A percentile compares a stretch with the other conserved stretches of the same genome.
These are phyloP conservation scores for Drosophila neonasuta DNA, from an alignment of 2,888 invertebrate genomes.

Conservation along the genomic window DNA sequence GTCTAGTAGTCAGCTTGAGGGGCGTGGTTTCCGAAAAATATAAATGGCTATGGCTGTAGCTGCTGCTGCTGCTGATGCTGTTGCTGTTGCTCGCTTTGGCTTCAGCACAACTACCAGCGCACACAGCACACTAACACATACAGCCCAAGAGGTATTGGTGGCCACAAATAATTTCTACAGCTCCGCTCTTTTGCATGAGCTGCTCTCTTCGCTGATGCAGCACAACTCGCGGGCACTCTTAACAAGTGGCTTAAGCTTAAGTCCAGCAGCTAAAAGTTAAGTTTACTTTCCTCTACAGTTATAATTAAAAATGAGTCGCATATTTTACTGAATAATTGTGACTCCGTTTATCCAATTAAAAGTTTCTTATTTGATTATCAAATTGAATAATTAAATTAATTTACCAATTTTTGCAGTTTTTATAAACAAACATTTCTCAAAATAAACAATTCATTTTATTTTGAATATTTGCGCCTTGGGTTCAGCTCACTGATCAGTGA, in stretches of 20 bases:
- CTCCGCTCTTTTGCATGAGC: conserved; percentile 34
- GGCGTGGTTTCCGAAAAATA: conserved; percentile 81
- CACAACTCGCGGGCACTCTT: conserved; percentile 30
- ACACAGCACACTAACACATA: conserved; percentile 25
- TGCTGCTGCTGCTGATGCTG: conserved; percentile 40
- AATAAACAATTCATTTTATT: not conserved
- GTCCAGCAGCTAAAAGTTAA: not conserved
- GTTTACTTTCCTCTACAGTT: not conserved
- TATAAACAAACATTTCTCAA: not conserved
- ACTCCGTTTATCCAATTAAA: not conserved
- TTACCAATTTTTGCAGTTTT: not conserved
- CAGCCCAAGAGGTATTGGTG: conserved; percentile 67
- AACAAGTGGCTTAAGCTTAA: not conserved
- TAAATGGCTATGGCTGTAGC: conserved; percentile 76
- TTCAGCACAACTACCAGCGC: conserved; percentile 47
- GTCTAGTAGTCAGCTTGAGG: conserved; percentile 73
- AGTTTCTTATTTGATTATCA: not conserved
- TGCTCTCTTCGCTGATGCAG: conserved; percentile 19
- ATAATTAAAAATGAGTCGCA: not conserved
- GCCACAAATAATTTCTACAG: conserved; percentile 33
- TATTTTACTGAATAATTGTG: not conserved
- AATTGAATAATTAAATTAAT: not conserved
- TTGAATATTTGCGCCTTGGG: not conserved
- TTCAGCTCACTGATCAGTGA: not conserved
- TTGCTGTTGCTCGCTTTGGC: conserved; percentile 50